Evolutionary conservation across 1,140 invertebrate genomes (phyloP).

Genomic region (Drosophila ercepeae): DNA sequence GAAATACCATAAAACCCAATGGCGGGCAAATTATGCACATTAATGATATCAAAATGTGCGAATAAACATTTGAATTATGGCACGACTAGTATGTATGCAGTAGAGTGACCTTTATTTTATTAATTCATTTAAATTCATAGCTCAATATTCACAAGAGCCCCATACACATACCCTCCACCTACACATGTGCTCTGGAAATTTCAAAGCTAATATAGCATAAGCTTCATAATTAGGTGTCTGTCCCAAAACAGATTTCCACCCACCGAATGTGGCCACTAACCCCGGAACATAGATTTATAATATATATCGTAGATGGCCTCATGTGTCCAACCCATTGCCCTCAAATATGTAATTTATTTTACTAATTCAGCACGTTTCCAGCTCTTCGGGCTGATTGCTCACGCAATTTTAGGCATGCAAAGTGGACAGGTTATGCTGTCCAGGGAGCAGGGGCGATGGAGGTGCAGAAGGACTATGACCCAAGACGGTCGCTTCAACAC

Average conservation of each 20-base stretch:
- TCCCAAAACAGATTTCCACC: conserved; percentile 39
- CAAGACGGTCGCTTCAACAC: conserved; percentile 17
- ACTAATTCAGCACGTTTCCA: conserved; percentile 74
- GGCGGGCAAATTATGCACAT: conserved; percentile 63
- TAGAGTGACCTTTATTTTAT: conserved; percentile 70
- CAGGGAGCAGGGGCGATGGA: not conserved
- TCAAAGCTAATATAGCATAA: conserved; percentile 75
- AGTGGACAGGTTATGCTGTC: conserved; percentile 19
- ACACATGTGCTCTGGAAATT: too few species aligned
- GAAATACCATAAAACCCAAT: conserved; percentile 24
- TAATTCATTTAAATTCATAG: conserved; percentile 81
- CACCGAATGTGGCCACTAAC: not conserved
- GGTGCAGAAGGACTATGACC: not conserved
- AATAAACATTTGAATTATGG: conserved; percentile 75
- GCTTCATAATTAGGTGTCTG: conserved; percentile 65
- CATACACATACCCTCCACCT: not conserved
- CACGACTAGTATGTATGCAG: conserved; percentile 39
- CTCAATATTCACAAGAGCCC: conserved; percentile 47
- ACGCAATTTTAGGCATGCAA: conserved; percentile 44
- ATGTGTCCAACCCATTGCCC: conserved; percentile 28
- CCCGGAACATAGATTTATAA: conserved; percentile 2
- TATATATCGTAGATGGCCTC: conserved; percentile 6
- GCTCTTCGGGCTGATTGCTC: conserved; percentile 65
- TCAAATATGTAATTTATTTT: conserved; percentile 76
- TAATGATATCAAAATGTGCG: conserved; percentile 76